Conservation (phyloP, 2,888 invertebrate genomes). For the Vesta saturnalis region DNA sequence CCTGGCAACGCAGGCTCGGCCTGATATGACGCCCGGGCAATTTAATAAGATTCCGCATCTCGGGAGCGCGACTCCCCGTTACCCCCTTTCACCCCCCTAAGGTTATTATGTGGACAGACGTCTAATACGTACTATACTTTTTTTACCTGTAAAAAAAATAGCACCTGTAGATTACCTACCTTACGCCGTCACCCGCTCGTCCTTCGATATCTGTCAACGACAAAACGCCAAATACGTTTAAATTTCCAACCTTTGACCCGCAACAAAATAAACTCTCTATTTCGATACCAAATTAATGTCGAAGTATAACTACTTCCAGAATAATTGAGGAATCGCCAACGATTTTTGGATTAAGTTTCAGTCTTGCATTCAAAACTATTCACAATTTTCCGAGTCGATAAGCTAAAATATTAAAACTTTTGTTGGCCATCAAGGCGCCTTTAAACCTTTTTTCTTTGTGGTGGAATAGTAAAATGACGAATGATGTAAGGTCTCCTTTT, state of each 20-base stretch:
- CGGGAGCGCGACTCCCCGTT: constrained; percentile 52
- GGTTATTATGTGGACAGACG: constrained; percentile 52
- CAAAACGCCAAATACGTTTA: neutral
- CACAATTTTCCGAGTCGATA: constrained; percentile 8
- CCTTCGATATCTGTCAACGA: neutral
- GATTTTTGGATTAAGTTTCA: neutral
- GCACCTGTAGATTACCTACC: constrained; percentile 44
- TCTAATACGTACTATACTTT: constrained; percentile 61
- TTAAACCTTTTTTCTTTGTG: constrained; percentile 7
- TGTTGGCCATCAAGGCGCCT: constrained; percentile 13
- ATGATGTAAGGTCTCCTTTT: constrained; percentile 3
- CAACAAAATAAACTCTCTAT: neutral
- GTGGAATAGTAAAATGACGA: constrained; percentile 10
- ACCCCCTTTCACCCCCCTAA: constrained; percentile 28
- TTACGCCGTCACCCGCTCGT: neutral
- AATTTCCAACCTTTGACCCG: neutral
- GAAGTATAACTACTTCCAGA: too few relatives aligned
- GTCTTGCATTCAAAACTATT: constrained; percentile 3
- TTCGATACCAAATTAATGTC: neutral
- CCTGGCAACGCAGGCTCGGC: constrained; percentile 73
- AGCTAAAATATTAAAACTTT: constrained; percentile 11
- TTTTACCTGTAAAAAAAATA: constrained; percentile 35
- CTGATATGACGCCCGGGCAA: constrained; percentile 73
- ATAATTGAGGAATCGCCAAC: neutral
- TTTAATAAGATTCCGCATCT: constrained; percentile 65